Percentiles rank a stretch among this genome's conserved stretches.
Evolutionary conservation across 2,888 invertebrate genomes (phyloP).

Genomic region (Ligdia adustata): DNA sequence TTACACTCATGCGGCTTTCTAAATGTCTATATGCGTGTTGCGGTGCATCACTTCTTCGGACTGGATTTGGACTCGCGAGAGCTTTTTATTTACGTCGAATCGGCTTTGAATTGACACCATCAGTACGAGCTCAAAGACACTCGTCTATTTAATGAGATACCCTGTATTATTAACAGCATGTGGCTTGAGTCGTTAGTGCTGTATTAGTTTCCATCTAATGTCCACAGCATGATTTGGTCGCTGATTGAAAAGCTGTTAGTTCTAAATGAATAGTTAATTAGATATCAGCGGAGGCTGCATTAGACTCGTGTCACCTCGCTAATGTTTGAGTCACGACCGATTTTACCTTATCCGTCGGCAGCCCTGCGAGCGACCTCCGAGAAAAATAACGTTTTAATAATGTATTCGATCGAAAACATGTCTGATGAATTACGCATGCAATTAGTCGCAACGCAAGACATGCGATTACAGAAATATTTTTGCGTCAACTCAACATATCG

Average conservation of each 20-base stretch:
- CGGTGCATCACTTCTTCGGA: constrained; percentile 26
- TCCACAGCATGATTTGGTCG: constrained; percentile 28
- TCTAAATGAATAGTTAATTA: constrained; percentile 45
- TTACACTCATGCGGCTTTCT: constrained; percentile 67
- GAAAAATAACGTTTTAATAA: constrained; percentile 29
- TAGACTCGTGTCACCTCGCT: constrained; percentile 38
- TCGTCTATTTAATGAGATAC: neutral
- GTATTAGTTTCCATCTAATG: constrained; percentile 19
- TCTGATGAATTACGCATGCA: constrained; percentile 61
- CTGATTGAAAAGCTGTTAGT: constrained; percentile 42
- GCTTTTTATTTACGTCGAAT: constrained; percentile 7
- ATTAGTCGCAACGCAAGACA: constrained; percentile 43
- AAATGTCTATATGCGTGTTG: constrained; percentile 49
- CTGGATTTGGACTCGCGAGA: constrained; percentile 19
- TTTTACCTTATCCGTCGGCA: constrained; percentile 36
- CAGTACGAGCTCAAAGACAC: neutral
- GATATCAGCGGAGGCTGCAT: constrained; percentile 36
- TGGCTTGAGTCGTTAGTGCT: constrained; percentile 9
- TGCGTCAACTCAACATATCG: constrained; percentile 12
- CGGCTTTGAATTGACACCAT: neutral
- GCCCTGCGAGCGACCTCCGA: constrained; percentile 29
- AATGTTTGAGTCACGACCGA: constrained; percentile 38
- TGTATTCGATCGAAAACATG: constrained; percentile 31
- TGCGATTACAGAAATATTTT: constrained; percentile 26
- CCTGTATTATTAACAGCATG: neutral